A percentile compares a stretch with the other conserved stretches of the same genome.
Conservation (phyloP, 2,797 vertebrate species). For the Labroides dimidiatus region DNA sequence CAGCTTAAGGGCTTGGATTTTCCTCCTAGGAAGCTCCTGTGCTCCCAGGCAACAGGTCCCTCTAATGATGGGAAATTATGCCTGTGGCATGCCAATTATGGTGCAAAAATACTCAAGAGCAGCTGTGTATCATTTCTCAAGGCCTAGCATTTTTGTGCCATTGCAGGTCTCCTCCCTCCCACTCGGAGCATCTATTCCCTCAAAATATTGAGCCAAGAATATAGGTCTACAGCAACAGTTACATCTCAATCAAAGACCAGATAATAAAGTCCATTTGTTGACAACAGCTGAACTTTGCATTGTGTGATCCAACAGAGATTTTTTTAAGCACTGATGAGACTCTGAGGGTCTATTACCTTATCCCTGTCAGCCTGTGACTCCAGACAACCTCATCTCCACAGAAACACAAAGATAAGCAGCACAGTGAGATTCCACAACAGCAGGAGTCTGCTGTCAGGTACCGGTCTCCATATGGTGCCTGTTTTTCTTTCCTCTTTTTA, state of each 20-base stretch:
- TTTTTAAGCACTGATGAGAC: constrained; percentile 38
- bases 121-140: constrained; percentile 55
- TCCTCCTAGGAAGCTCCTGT: constrained; percentile 51
- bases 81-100: constrained; percentile 65
- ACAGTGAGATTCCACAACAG: constrained; percentile 58
- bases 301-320: constrained; percentile 52
- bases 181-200: constrained; percentile 22
- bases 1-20: constrained; percentile 58
- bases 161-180: constrained; percentile 24
- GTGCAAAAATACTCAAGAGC: constrained; percentile 51
- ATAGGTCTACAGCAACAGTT: constrained; percentile 3
- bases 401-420: constrained; percentile 60
- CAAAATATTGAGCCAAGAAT: constrained; percentile 39
- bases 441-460: constrained; percentile 49
- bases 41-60: constrained; percentile 69
- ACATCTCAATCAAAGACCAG: constrained; percentile 10
- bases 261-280: constrained; percentile 20
- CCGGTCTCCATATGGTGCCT: constrained; percentile 62
- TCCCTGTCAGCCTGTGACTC: constrained; percentile 67
- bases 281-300: constrained; percentile 10
- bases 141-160: constrained; percentile 43
- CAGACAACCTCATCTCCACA: constrained; percentile 64
- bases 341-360: constrained; percentile 68
- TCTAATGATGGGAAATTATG: constrained; percentile 74
- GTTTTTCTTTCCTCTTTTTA: constrained; percentile 51